Base-by-base conservation (phyloP, 1,140 invertebrate species). In the Brachystomella parvula region DNA sequence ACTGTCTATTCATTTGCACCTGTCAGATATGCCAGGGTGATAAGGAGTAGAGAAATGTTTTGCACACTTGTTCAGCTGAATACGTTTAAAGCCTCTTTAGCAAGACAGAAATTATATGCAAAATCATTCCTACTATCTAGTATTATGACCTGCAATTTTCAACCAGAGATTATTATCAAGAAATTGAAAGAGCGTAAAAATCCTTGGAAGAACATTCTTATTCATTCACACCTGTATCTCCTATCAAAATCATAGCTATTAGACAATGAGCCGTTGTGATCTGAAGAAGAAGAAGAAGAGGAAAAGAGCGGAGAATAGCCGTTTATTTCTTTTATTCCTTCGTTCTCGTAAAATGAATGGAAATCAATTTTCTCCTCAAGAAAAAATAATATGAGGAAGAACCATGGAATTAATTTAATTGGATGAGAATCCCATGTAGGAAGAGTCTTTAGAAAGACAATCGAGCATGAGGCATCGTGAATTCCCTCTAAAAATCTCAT, bases 401-500 rank as follows among this genome's bases (percentile, higher is more conserved):
- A 39, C 35, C n/a, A n/a, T 17, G 26, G 61, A 19, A 29, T 47
- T 58, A 2, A 31, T 33, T 26, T 44, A 58, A 39, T 63, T 63
- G 62, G 15, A 69, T 62, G 32, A 63, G 58, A 44, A 44, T 15
- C 68, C 65, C 65, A 69, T 63, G 15, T 73, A 64, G 35, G 19
- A 39, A 39, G 6, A 39, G 19, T 39, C 6, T 19, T 39, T 39
- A 39, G 6, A 6, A 39, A 39, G 6, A 39, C 6, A 39, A 19
- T 19, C 35, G 35, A 19, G 35, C n/a, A 39, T 39, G 35, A 39
- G 19, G 6, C 19, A 39, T 39, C 6, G 19, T 39, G 19, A 39
- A 9, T 6, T 9, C 35, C 6, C 35, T 9, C 35, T 39, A 19
- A 39, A 9, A 9, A 39, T 19, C 19, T 19, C 19, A 39, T 39